These are phyloP conservation scores for Chloroclysta siterata DNA, from an alignment of 2,888 invertebrate species.

Conservation along the genomic window DNA sequence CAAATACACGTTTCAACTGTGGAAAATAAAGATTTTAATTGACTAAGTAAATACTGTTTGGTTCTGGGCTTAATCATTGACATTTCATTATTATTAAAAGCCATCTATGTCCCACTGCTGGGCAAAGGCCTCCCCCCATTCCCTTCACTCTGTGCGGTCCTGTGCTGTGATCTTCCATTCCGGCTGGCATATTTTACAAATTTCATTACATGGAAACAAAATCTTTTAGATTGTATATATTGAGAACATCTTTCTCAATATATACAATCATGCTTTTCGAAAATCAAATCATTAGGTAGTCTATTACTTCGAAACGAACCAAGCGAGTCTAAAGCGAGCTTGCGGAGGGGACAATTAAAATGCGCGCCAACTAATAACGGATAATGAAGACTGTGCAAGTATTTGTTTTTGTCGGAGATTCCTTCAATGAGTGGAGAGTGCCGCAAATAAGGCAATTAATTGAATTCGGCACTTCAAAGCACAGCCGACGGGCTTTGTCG, in stretches of 20 bases:
- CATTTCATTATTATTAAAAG: too few species aligned
- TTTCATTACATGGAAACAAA: too few species aligned
- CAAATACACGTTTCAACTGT: slow-evolving; percentile 23
- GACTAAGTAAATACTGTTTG: background rate
- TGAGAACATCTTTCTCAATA: too few species aligned
- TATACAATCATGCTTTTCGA: too few species aligned
- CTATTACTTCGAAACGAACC: slow-evolving; percentile 5
- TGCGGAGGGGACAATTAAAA: slow-evolving; percentile 62
- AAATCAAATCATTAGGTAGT: background rate
- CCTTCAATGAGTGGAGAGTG: slow-evolving; percentile 67
- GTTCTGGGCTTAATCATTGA: background rate
- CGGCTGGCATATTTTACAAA: too few species aligned
- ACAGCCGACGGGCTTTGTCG: slow-evolving; percentile 77
- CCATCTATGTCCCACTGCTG: too few species aligned
- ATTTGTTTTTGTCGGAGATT: slow-evolving; percentile 82
- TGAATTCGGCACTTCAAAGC: slow-evolving; percentile 83
- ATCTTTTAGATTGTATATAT: too few species aligned
- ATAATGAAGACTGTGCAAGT: slow-evolving; percentile 79
- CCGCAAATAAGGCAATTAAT: slow-evolving; percentile 83
- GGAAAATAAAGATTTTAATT: slow-evolving; percentile 17
- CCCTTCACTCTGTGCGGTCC: too few species aligned
- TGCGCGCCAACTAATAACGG: slow-evolving; percentile 74
- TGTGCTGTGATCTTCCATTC: too few species aligned
- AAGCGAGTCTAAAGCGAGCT: slow-evolving; percentile 36
- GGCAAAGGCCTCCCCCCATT: too few species aligned